These are phyloP conservation scores for Myodes glareolus DNA, from an alignment of 2,113 vertebrate species.

Conservation along the genomic window DNA sequence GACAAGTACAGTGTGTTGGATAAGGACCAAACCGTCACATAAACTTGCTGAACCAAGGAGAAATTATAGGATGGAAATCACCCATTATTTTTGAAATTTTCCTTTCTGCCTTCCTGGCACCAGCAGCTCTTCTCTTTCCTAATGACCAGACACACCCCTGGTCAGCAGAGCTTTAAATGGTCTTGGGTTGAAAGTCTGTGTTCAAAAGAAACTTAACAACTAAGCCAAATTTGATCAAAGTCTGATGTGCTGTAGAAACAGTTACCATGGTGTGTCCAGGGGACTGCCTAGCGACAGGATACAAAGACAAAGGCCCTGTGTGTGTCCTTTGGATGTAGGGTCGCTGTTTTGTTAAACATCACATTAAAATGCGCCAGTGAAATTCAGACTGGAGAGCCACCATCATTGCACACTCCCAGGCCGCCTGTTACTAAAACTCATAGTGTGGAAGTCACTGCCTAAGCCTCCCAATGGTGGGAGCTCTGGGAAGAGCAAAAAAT, in stretches of 20 bases:
- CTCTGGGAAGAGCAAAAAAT: background rate
- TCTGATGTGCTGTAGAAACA: background rate
- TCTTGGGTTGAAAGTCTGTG: conserved; percentile 41
- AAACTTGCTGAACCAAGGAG: background rate
- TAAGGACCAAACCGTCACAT: background rate
- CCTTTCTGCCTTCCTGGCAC: background rate
- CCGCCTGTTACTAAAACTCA: background rate
- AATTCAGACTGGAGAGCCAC: background rate
- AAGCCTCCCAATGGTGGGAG: background rate
- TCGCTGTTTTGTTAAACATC: conserved; percentile 71
- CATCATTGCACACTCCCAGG: fast-evolving
- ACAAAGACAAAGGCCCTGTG: background rate
- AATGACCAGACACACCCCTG: background rate
- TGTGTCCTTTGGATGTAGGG: conserved; percentile 57
- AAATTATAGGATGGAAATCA: background rate
- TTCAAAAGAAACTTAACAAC: conserved; percentile 60
- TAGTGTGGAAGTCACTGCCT: background rate
- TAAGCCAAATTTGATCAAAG: conserved; percentile 62
- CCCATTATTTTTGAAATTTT: background rate
- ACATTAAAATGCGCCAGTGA: background rate
- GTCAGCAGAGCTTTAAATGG: conserved; percentile 45
- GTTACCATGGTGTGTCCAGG: background rate
- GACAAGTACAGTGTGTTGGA: background rate
- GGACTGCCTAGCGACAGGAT: background rate
- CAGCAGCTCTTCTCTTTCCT: conserved; percentile 13